Evolutionary conservation across 2,113 vertebrate genomes (phyloP).

Genomic region (Salvelinus sp.): DNA sequence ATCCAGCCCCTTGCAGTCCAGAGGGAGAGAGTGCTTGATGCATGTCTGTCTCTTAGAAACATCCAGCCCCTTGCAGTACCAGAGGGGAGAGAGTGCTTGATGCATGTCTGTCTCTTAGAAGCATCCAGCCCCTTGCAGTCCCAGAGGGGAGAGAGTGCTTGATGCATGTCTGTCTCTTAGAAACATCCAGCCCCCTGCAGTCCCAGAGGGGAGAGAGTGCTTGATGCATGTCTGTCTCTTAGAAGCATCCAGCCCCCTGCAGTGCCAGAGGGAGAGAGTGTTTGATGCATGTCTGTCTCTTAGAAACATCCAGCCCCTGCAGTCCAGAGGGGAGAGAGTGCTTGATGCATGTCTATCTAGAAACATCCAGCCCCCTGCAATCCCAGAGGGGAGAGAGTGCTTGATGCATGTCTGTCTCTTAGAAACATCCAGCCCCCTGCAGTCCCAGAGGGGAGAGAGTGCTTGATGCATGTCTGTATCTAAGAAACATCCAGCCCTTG

Average conservation of each 20-base stretch:
- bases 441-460: no score
- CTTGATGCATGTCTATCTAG: slow-evolving; percentile 50
- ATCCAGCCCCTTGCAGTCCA: not conserved
- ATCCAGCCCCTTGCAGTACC: not conserved
- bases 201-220: slow-evolving; percentile 34
- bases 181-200: not conserved
- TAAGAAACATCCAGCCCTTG: no score
- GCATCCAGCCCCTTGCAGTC: not conserved
- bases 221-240: slow-evolving; percentile 30
- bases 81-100: slow-evolving; percentile 37
- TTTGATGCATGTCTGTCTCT: slow-evolving; percentile 51
- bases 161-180: slow-evolving; percentile 31
- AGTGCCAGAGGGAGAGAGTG: no score
- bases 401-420: slow-evolving; percentile 52
- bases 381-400: no score
- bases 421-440: no score
- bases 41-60: slow-evolving; percentile 22
- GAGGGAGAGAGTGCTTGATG: slow-evolving; percentile 43
- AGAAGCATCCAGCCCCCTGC: not conserved
- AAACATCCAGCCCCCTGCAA: no score
- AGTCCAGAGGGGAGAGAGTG: slow-evolving; percentile 36
- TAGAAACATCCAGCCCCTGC: not conserved
- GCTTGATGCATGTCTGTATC: no score
- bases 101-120: slow-evolving; percentile 32
- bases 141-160: slow-evolving; percentile 36